These are phyloP conservation scores for Adelges cooleyi DNA, from an alignment of 1,140 invertebrate species.

Conservation along the genomic window DNA sequence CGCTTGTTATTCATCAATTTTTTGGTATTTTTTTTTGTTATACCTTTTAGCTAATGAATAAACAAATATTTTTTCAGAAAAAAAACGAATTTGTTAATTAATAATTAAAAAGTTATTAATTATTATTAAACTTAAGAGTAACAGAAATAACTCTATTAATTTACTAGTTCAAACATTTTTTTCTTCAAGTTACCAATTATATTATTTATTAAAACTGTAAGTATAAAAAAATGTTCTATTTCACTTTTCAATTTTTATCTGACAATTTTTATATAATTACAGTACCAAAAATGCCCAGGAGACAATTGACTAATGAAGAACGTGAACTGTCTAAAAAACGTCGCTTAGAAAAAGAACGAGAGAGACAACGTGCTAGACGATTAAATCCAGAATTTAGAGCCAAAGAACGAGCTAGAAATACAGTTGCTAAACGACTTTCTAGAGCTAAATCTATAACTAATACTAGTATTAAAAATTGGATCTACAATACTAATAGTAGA, in stretches of 20 bases:
- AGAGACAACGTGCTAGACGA: slow-evolving; percentile 3
- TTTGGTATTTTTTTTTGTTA: too few relatives aligned
- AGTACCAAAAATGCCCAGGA: slow-evolving; percentile 12
- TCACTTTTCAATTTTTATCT: not conserved
- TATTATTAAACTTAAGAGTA: not conserved
- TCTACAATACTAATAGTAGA: not conserved
- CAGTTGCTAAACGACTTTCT: slow-evolving; percentile 12
- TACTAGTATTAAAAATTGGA: not conserved
- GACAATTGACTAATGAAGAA: slow-evolving; percentile 1
- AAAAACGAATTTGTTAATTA: not conserved
- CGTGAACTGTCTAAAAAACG: slow-evolving; percentile 16
- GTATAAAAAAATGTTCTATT: not conserved
- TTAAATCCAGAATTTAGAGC: slow-evolving; percentile 12
- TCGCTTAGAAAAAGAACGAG: slow-evolving; percentile 14
- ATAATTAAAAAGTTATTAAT: not conserved
- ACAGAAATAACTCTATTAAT: not conserved
- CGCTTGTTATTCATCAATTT: too few relatives aligned
- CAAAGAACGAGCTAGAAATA: slow-evolving; percentile 10
- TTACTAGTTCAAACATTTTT: too few relatives aligned
- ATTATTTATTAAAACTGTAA: slow-evolving; percentile 10
- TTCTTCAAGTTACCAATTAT: too few relatives aligned
- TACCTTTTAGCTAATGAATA: too few relatives aligned
- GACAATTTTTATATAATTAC: not conserved
- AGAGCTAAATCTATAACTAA: not conserved
- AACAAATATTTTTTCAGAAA: too few relatives aligned